Evolutionary conservation across 2,113 vertebrate genomes (phyloP), one percentile per base, ranked within the genome.

Genomic region (Melanerpes formicivorus): DNA sequence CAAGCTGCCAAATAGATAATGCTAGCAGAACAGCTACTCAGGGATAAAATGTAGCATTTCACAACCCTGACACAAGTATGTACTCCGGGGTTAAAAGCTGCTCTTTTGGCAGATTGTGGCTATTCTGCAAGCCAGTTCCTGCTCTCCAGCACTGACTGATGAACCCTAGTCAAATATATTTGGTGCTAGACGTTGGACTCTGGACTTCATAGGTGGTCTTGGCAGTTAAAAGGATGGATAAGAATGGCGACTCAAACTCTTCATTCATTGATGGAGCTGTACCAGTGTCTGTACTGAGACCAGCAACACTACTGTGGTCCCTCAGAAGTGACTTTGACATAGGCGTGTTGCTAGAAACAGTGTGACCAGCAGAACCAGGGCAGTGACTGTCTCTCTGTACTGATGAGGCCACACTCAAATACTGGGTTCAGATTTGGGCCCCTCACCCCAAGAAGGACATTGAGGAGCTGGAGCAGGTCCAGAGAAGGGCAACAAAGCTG

Each of bases 191-290:
- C 93, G 44, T 69, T 2, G 48, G 58, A 52, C 71, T 84, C 56
- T 77, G 87, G 25, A 25, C 95, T 91, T 50, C 82, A 34, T 67
- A 86, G 89, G 94, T 93, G 95, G 85, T 91, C 91, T 46, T 86
- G 76, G 91, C 65, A 80, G 40, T 21, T 71, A 4, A 72, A 65
- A 71, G 46, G 22, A 30, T 44, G 48, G 22, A 55, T 40, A 55
- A 34, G 59, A 84, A 46, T 34, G 46, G 64, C 65, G 65, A 6
- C 64, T 42, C 48, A 67, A 56, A 12, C 22, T 54, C 70, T 65
- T 22, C 1, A 3, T 7, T 88, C 27, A 2, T 27, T 70, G 66
- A 52, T 93, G 88, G 85, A 75, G 74, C 74, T 58, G 26, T 14
- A 65, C 42, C 62, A n/a, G 32, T 5, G 10, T 18, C 37, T 84